phyloP scores from a whole-genome alignment of 1,140 invertebrate genomes.

The Drosophila bipectinata region DNA sequence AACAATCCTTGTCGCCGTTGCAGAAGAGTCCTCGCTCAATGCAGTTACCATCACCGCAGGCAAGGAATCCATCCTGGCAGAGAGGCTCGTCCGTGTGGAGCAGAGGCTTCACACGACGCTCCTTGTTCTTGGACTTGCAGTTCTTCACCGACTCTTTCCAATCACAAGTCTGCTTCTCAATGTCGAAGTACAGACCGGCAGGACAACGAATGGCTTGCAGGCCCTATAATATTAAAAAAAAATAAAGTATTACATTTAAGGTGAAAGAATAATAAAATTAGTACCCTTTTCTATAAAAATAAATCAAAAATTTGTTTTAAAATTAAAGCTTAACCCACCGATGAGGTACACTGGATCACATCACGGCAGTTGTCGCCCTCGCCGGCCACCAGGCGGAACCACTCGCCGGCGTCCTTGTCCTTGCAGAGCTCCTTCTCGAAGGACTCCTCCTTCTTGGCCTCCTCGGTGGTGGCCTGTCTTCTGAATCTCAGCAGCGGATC shows the following conservation, averaged over 20 bases:
- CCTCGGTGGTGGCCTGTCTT: conserved; percentile 86
- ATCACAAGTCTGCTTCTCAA: conserved; percentile 97
- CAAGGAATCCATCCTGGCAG: conserved; percentile 93
- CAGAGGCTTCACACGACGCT: conserved; percentile 94
- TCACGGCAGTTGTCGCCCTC: conserved; percentile 97
- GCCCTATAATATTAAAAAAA: conserved; percentile 86
- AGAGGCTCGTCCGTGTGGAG: conserved; percentile 96
- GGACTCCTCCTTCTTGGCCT: conserved; percentile 91
- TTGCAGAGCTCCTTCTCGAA: conserved; percentile 95
- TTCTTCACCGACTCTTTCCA: conserved; percentile 97
- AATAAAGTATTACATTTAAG: not conserved
- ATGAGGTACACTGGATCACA: conserved; percentile 97
- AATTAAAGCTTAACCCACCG: conserved; percentile 85
- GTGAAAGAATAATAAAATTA: not conserved
- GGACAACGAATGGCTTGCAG: conserved; percentile 96
- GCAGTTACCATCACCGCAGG: conserved; percentile 94
- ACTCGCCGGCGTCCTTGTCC: conserved; percentile 97
- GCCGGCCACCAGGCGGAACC: conserved; percentile 95
- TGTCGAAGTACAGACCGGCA: conserved; percentile 96
- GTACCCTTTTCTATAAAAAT: not conserved
- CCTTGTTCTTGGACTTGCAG: conserved; percentile 95
- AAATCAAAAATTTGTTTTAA: not conserved
- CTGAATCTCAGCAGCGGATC: conserved; percentile 85
- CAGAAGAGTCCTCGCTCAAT: conserved; percentile 96
- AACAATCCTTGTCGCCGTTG: conserved; percentile 96